phyloP scores from a whole-genome alignment of 2,888 invertebrate species.

The Tolmerus cingulatus region DNA sequence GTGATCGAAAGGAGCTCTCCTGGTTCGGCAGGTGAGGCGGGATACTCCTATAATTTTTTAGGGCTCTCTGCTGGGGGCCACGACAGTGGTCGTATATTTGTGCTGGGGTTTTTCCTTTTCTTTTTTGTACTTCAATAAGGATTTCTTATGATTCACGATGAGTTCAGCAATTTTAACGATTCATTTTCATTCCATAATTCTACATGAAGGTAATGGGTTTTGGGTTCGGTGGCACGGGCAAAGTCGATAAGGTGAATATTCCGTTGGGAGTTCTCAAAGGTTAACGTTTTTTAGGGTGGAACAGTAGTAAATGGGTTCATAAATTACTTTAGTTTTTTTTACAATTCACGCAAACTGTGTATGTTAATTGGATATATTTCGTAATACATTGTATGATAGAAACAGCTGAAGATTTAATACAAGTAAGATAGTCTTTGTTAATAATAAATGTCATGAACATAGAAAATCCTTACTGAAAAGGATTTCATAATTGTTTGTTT shows the following conservation, averaged over 20 bases:
- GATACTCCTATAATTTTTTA: background rate
- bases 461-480: background rate
- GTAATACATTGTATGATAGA: background rate
- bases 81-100: background rate
- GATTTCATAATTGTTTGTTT: too few relatives aligned
- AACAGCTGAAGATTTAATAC: background rate
- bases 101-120: background rate
- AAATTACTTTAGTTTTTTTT: background rate
- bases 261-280: background rate
- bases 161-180: background rate
- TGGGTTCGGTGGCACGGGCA: background rate
- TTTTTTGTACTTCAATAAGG: background rate
- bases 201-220: background rate
- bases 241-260: background rate
- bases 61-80: background rate
- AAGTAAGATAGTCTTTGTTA: background rate
- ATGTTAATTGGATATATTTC: background rate
- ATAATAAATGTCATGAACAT: background rate
- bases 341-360: background rate
- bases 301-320: background rate
- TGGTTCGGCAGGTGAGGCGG: background rate
- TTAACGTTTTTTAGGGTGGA: background rate
- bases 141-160: background rate
- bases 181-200: background rate
- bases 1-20: background rate